Conservation (phyloP, 2,797 vertebrate species). For the Sebastes nivosus region DNA sequence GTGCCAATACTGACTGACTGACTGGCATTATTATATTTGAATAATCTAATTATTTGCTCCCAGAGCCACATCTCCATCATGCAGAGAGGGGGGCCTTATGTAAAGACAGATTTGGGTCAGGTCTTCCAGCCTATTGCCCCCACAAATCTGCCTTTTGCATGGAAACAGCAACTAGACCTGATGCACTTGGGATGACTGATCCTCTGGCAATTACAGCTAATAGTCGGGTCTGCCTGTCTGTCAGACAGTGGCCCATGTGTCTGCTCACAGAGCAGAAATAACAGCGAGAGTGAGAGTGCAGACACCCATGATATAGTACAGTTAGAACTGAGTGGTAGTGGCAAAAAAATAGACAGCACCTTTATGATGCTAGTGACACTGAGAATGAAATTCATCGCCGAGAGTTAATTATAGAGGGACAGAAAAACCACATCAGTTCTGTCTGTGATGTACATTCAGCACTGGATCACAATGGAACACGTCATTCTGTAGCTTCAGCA, state of each 20-base stretch:
- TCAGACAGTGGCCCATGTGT: slow-evolving; percentile 41
- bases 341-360: neutral
- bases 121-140: slow-evolving; percentile 50
- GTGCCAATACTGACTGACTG: slow-evolving; percentile 29
- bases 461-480: slow-evolving; percentile 36
- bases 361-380: neutral
- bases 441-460: slow-evolving; percentile 19
- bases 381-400: neutral
- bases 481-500: slow-evolving; percentile 48
- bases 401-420: neutral
- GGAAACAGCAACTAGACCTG: slow-evolving; percentile 65
- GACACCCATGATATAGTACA: neutral
- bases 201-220: slow-evolving; percentile 53
- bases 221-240: slow-evolving; percentile 25
- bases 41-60: slow-evolving; percentile 69
- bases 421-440: neutral
- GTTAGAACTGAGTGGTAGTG: neutral
- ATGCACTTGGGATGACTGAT: slow-evolving; percentile 59
- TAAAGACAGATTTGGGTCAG: slow-evolving; percentile 77
- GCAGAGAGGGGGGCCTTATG: slow-evolving; percentile 38
- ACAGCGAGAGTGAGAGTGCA: slow-evolving; percentile 8
- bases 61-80: slow-evolving; percentile 64
- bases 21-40: slow-evolving; percentile 64
- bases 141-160: slow-evolving; percentile 55
- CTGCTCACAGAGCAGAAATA: slow-evolving; percentile 34